Conservation (phyloP, 2,888 invertebrate species). For the Epistrophe eligans region DNA sequence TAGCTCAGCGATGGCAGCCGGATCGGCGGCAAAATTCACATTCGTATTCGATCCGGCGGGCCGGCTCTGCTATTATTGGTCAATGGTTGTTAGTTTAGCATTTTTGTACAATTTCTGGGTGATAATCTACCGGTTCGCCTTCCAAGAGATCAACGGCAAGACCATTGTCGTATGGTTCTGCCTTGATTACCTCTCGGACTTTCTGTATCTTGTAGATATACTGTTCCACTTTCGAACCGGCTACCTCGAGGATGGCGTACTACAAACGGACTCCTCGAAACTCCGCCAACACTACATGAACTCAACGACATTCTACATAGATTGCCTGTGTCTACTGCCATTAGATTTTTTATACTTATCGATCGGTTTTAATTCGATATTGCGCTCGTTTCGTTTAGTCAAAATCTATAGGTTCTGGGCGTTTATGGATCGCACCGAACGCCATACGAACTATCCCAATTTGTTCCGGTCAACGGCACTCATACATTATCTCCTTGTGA, state of each 20-base stretch:
- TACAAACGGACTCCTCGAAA: constrained; percentile 97
- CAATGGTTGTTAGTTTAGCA: constrained; percentile 97
- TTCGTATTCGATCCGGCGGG: constrained; percentile 99
- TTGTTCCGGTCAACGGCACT: constrained; percentile 95
- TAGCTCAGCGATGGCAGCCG: constrained; percentile 78
- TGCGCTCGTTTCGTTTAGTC: constrained; percentile 97
- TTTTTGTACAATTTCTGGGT: constrained; percentile 99
- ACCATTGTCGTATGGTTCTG: constrained; percentile 98
- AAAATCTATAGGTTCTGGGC: constrained; percentile 99
- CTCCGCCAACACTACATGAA: constrained; percentile 99
- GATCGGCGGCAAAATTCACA: constrained; percentile 89
- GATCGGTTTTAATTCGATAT: constrained; percentile 97
- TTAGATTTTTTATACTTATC: constrained; percentile 99
- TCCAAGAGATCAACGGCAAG: constrained; percentile 97
- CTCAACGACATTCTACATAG: constrained; percentile 98
- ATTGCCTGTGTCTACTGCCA: constrained; percentile 98
- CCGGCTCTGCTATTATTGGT: constrained; percentile 98
- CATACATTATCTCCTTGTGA: constrained; percentile 98
- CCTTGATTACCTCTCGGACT: constrained; percentile 98
- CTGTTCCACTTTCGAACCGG: constrained; percentile 99
- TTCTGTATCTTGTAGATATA: constrained; percentile 97
- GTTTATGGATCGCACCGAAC: constrained; percentile 98
- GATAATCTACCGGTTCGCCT: constrained; percentile 99
- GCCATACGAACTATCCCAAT: constrained; percentile 99
- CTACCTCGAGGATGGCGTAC: constrained; percentile 98